Conservation (phyloP, 2,113 vertebrate species). For the Scartelaos histophorus region DNA sequence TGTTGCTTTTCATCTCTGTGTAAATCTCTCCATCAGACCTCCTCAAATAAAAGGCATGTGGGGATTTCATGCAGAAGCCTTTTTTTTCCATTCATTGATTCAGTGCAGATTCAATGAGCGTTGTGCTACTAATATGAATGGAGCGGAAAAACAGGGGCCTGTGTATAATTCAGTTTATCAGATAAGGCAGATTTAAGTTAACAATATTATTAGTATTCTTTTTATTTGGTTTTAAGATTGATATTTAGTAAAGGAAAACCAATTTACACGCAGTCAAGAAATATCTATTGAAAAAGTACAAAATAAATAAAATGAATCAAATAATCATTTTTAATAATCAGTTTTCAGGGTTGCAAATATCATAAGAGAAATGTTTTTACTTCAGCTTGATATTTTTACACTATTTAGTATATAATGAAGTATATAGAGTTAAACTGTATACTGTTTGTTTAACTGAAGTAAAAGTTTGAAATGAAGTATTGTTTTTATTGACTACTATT, state of each 20-base stretch:
- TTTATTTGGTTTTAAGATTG: background rate
- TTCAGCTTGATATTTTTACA: too few relatives aligned
- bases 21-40: conserved; percentile 21
- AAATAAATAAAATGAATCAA: too few relatives aligned
- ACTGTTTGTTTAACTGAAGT: too few relatives aligned
- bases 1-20: conserved; percentile 18
- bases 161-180: background rate
- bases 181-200: background rate
- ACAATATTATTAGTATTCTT: background rate
- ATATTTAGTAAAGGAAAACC: background rate
- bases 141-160: background rate
- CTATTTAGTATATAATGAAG: too few relatives aligned
- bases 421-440: too few relatives aligned
- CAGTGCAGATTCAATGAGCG: background rate
- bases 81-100: conserved; percentile 6
- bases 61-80: background rate
- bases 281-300: too few relatives aligned
- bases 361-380: too few relatives aligned
- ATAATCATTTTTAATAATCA: too few relatives aligned
- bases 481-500: background rate
- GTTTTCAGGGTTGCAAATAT: too few relatives aligned
- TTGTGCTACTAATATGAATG: background rate
- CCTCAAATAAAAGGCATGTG: background rate
- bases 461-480: too few relatives aligned
- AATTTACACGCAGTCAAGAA: background rate